These are phyloP conservation scores for Phyllostomus discolor DNA, from an alignment of 2,113 vertebrate species.

Conservation along the genomic window DNA sequence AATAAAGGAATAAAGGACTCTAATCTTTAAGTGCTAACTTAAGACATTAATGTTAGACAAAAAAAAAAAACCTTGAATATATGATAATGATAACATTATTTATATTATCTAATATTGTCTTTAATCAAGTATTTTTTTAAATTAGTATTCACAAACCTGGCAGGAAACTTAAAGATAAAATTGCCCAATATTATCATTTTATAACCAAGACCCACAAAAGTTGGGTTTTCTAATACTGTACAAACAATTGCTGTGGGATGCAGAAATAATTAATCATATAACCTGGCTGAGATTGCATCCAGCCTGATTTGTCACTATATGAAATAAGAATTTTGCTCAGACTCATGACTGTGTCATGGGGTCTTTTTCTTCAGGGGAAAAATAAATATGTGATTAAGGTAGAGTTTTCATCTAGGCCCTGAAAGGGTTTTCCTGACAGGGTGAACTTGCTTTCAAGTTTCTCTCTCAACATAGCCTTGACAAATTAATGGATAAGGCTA, in stretches of 20 bases:
- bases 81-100: background rate
- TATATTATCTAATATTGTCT: background rate
- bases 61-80: background rate
- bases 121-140: background rate
- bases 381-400: slow-evolving; percentile 60
- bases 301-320: background rate
- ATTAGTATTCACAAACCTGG: background rate
- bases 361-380: slow-evolving; percentile 64
- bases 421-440: slow-evolving; percentile 66
- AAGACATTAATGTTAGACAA: background rate
- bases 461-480: slow-evolving; percentile 70
- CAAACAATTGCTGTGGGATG: background rate
- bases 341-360: background rate
- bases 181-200: background rate
- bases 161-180: background rate
- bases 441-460: slow-evolving; percentile 63
- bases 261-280: background rate
- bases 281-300: background rate
- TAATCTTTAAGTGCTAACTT: background rate
- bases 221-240: background rate
- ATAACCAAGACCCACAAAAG: background rate
- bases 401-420: slow-evolving; percentile 52
- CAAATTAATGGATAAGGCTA: slow-evolving; percentile 69
- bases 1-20: background rate
- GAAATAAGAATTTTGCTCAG: background rate